Conservation (phyloP, 2,113 vertebrate species). For the Corynorhinus townsendii region DNA sequence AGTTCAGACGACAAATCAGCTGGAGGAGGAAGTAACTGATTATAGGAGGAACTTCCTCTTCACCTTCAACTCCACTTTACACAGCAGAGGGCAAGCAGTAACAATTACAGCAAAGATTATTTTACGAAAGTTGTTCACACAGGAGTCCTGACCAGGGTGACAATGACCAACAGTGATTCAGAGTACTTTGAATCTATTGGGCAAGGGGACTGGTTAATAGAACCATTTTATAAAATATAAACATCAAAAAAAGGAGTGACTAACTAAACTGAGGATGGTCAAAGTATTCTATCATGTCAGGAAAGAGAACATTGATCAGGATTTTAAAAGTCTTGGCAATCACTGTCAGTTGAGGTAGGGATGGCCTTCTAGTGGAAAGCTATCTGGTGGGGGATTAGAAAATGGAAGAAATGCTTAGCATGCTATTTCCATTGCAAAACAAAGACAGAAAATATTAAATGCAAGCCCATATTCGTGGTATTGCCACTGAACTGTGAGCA, state of each 20-base stretch:
- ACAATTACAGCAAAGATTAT: neutral
- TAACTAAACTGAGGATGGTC: neutral
- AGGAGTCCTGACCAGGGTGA: neutral
- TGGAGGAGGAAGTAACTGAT: neutral
- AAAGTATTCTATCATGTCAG: neutral
- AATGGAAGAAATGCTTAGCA: neutral
- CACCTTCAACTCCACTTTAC: neutral
- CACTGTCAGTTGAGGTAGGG: neutral
- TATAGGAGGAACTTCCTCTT: neutral
- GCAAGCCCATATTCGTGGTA: neutral
- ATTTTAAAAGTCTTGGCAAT: neutral
- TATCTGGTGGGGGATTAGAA: neutral
- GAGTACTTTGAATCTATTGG: neutral
- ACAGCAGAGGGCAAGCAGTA: neutral
- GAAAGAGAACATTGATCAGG: neutral
- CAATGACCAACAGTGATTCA: neutral
- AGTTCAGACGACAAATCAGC: neutral
- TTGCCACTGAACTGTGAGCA: neutral
- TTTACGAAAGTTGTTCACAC: neutral
- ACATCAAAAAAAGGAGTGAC: neutral
- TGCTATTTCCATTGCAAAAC: neutral
- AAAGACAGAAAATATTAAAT: neutral
- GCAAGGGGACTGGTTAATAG: neutral
- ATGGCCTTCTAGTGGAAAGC: neutral
- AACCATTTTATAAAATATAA: neutral